phyloP scores from a whole-genome alignment of 2,113 vertebrate genomes.

The Tetrao urogallus region DNA sequence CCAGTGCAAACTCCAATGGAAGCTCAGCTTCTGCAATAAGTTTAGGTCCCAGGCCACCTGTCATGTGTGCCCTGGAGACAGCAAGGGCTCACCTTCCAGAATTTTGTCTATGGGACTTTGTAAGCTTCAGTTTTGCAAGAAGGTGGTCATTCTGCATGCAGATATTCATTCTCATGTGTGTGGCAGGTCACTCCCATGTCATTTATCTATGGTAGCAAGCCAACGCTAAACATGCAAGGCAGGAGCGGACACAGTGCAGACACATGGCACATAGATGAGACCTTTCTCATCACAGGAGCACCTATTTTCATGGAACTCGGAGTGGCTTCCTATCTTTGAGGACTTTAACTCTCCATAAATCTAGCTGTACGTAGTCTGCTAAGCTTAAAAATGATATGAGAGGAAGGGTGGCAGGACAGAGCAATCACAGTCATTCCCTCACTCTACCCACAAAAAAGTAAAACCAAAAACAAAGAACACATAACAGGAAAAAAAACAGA shows the following conservation, averaged over 20 bases:
- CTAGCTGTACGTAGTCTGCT: neutral
- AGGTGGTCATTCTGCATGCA: neutral
- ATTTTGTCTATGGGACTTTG: neutral
- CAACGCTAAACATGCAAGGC: fast-evolving
- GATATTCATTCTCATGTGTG: neutral
- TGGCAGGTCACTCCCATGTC: neutral
- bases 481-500: neutral
- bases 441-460: neutral
- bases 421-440: neutral
- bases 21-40: neutral
- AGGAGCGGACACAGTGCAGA: neutral
- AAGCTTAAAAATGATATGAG: neutral
- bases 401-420: neutral
- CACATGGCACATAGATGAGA: neutral
- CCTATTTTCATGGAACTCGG: neutral
- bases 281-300: neutral
- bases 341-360: neutral
- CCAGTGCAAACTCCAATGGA: neutral
- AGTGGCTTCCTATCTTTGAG: neutral
- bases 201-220: neutral
- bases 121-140: neutral
- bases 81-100: neutral
- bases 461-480: neutral
- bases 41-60: neutral
- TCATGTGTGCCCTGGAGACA: neutral